Evolutionary conservation across 2,888 invertebrate species (phyloP).

Genomic region (Capitulum mitella): DNA sequence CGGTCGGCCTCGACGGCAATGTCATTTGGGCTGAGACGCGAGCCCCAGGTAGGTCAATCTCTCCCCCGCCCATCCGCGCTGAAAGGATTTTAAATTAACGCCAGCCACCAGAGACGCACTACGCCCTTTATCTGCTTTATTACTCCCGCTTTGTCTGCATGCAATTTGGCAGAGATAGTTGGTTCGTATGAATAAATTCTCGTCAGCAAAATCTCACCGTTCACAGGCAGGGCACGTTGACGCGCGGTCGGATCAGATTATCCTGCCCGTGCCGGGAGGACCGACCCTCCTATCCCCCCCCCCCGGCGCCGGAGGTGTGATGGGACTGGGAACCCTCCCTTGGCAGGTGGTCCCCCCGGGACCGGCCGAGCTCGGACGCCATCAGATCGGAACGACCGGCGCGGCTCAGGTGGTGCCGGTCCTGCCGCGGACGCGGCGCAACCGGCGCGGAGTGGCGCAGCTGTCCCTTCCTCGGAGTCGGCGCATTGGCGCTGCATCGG

Average conservation of each 20-base stretch:
- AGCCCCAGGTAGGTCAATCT: conserved; percentile 5
- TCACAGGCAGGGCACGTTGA: not conserved
- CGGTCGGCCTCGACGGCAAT: not conserved
- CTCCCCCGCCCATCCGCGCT: not conserved
- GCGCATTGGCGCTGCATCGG: too few species aligned
- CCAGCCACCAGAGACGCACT: conserved; percentile 12
- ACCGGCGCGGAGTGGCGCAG: too few species aligned
- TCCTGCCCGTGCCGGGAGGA: not conserved
- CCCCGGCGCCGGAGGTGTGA: too few species aligned
- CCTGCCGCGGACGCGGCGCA: too few species aligned
- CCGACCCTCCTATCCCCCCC: not conserved
- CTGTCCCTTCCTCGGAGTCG: too few species aligned
- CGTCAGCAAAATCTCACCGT: not conserved
- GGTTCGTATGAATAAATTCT: conserved; percentile 20
- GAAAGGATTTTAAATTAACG: conserved; percentile 24
- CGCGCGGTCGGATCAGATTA: not conserved
- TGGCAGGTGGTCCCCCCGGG: too few species aligned
- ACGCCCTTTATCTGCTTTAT: conserved; percentile 19
- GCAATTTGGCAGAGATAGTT: conserved; percentile 18
- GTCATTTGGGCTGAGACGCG: not conserved
- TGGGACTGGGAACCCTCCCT: too few species aligned
- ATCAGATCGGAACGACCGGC: too few species aligned
- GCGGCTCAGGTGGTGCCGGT: too few species aligned
- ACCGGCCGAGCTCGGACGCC: too few species aligned
- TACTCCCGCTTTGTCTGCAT: conserved; percentile 21